Percentiles rank a stretch among this genome's conserved stretches.
phyloP scores from a whole-genome alignment of 1,140 invertebrate genomes.

The Hestina assimilis region DNA sequence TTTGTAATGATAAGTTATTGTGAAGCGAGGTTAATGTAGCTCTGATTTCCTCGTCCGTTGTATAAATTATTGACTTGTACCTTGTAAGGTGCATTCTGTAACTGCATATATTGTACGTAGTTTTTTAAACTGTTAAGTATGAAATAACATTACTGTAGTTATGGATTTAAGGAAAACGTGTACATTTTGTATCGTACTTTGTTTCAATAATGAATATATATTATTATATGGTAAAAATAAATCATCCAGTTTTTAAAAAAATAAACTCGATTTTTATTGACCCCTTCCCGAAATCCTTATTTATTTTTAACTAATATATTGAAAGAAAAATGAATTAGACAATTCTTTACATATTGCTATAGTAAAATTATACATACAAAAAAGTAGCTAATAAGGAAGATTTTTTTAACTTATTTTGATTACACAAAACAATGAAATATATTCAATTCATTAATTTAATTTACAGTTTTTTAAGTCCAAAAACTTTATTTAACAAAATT shows the following conservation, averaged over 20 bases:
- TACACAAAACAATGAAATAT: no score
- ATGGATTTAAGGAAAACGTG: constrained; percentile 66
- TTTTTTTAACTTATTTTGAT: no score
- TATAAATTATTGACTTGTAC: constrained; percentile 74
- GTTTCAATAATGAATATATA: constrained; percentile 78
- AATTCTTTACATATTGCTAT: not conserved
- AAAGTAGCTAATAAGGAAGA: not conserved
- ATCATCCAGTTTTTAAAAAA: constrained; percentile 77
- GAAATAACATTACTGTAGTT: constrained; percentile 71
- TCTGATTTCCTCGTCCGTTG: constrained; percentile 55
- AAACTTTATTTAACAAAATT: no score
- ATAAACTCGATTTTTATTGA: constrained; percentile 62
- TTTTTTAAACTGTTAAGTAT: constrained; percentile 72
- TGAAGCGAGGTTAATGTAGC: constrained; percentile 32
- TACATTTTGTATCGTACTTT: constrained; percentile 77
- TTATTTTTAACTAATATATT: not conserved
- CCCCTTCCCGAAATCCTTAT: not conserved
- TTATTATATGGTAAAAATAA: constrained; percentile 77
- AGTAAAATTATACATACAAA: not conserved
- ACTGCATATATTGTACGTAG: constrained; percentile 75
- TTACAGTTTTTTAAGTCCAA: no score
- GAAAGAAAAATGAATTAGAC: not conserved
- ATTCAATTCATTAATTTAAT: no score
- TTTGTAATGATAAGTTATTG: constrained; percentile 54
- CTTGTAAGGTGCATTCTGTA: constrained; percentile 61